A percentile compares a stretch with the other conserved stretches of the same genome.
phyloP scores from a whole-genome alignment of 2,888 invertebrate species.

The Oasisia sp. region DNA sequence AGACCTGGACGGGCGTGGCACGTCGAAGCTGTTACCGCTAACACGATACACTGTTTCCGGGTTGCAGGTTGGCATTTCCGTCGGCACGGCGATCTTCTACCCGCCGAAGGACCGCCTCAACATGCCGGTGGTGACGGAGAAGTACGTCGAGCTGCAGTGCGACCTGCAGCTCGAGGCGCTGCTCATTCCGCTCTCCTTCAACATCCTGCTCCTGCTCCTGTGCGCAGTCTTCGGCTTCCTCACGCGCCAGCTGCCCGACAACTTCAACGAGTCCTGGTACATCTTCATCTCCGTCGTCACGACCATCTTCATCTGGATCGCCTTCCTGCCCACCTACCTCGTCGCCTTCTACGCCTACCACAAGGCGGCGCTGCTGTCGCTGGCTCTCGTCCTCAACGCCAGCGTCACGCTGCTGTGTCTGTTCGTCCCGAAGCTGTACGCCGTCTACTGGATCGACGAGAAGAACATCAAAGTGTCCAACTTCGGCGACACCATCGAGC shows the following conservation, averaged over 20 bases:
- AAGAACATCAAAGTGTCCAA: conserved; percentile 24
- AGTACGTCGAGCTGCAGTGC: conserved; percentile 49
- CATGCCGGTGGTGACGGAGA: conserved; percentile 40
- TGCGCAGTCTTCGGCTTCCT: conserved; percentile 36
- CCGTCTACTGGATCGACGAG: conserved; percentile 33
- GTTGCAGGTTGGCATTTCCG: conserved; percentile 24
- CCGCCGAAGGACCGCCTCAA: conserved; percentile 7
- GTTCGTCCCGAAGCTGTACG: conserved; percentile 38
- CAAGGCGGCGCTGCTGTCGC: conserved; percentile 33
- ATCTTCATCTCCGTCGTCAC: conserved; percentile 40
- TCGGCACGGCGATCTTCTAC: conserved; percentile 19
- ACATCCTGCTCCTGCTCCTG: conserved; percentile 33
- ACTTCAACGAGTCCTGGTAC: conserved; percentile 43
- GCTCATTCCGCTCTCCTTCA: conserved; percentile 45
- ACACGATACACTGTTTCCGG: background rate
- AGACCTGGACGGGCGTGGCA: too few relatives aligned
- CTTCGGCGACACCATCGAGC: background rate
- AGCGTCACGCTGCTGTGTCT: conserved; percentile 35
- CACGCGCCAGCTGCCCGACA: conserved; percentile 38
- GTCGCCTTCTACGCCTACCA: conserved; percentile 33
- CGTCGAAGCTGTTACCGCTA: background rate
- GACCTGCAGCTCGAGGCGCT: conserved; percentile 46
- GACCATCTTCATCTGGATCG: conserved; percentile 38
- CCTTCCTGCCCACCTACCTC: conserved; percentile 39
- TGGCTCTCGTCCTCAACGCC: conserved; percentile 37